A percentile compares a stretch with the other conserved stretches of the same genome.
phyloP scores from a whole-genome alignment of 1,140 invertebrate genomes.

The Sipha flava region DNA sequence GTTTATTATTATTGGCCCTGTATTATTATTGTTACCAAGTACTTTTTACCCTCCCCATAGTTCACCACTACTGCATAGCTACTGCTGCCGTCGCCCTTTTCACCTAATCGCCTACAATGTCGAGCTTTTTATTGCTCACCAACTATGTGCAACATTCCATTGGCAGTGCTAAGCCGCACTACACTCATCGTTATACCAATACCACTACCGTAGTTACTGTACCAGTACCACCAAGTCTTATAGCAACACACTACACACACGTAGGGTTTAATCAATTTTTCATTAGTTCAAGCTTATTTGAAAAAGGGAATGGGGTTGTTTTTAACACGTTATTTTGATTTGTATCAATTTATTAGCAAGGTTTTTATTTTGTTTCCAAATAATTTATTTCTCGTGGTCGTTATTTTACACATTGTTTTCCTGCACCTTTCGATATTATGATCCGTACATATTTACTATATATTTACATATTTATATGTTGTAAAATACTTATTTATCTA shows the following conservation, averaged over 20 bases:
- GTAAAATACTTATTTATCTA: no score
- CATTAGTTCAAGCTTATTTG: neutral
- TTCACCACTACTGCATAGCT: neutral
- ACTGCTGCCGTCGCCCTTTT: neutral
- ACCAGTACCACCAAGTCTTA: neutral
- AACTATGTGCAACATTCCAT: conserved; percentile 14
- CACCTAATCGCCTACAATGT: conserved; percentile 14
- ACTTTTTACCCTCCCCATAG: neutral
- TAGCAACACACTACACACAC: neutral
- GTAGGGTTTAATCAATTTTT: neutral
- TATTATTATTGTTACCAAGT: conserved; percentile 11
- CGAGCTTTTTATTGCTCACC: conserved; percentile 7
- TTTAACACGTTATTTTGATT: no score
- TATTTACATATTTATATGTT: no score
- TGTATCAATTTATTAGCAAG: no score
- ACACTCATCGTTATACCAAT: no score
- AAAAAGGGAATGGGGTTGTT: no score
- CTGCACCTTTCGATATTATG: no score
- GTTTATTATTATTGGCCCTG: conserved; percentile 24
- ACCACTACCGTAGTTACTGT: neutral
- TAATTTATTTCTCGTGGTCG: no score
- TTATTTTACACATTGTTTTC: no score
- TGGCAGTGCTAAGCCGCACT: neutral
- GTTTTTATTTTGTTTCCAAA: no score
- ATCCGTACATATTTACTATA: no score